Evolutionary conservation across 2,888 invertebrate species (phyloP).

Genomic region (Cantharis flavilabris): DNA sequence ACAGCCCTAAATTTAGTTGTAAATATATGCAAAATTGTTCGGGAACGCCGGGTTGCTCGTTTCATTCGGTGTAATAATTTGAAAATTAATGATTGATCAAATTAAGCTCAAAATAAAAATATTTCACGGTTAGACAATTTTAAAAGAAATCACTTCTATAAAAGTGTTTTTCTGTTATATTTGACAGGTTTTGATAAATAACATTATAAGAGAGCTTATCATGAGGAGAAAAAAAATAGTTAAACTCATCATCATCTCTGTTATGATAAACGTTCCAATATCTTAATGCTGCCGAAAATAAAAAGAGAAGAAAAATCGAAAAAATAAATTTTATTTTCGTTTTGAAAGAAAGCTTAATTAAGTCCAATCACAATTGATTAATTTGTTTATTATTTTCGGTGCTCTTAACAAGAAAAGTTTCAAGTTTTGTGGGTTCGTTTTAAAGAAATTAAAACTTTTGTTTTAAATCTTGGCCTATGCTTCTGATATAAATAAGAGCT

Average conservation of each 20-base stretch:
- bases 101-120: neutral
- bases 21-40: neutral
- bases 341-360: neutral
- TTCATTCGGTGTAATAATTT: neutral
- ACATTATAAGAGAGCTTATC: neutral
- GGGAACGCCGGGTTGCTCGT: too few species aligned
- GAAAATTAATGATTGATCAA: neutral
- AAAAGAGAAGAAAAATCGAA: neutral
- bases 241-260: neutral
- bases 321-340: neutral
- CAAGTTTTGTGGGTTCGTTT: neutral
- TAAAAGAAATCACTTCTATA: neutral
- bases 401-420: neutral
- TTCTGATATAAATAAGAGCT: constrained; percentile 15
- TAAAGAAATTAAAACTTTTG: constrained; percentile 16
- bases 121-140: neutral
- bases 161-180: neutral
- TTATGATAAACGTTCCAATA: neutral
- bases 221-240: neutral
- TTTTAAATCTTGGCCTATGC: constrained; percentile 5
- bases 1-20: neutral
- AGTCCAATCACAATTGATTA: neutral
- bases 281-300: neutral
- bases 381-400: neutral
- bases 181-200: neutral